Base-by-base conservation (phyloP, 2,888 invertebrate genomes). In the Callyntrura sp. region DNA sequence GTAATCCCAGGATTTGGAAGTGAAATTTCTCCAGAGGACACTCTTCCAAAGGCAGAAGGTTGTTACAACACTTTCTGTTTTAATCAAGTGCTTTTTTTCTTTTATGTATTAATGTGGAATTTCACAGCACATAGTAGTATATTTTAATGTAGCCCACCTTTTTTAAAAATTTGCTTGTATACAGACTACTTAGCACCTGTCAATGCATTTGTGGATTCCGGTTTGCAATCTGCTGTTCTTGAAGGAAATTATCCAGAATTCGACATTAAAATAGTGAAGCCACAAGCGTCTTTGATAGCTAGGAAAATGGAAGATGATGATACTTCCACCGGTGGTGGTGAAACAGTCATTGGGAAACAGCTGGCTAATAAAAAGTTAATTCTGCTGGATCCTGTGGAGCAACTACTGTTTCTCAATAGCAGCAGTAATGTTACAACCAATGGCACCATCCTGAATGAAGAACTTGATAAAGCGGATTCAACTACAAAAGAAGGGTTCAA, bases 191-290 rank as follows among this genome's bases (percentile, higher is more conserved):
- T 5, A 14, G 43, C 68, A 65, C 48, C 82, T 6, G 73, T 14
- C 23, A 4, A 35, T 17, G 48, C 11, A 62, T 6, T 48, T 23
- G 45, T 23, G 23, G 45, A 65, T 20, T 11, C 23, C 0, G 65
- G 20, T 4, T 20, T 17, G 23, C 11, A 20, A 20, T 35, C 35
- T 17, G n/a, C 68, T 14, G 43, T 83, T 17, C 70, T 83, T 28
- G 55, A 17, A 20, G 83, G 83, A 35, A 83, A 68, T 17, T 83
- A 83, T 68, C 84, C 84, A 0, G 43, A 73, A 28, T n/a, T 25
- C 0, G n/a, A 48, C 25, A 3, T 84, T 0, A 17, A 51, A 43
- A 70, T 57, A 20, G 11, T 11, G 6, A 1, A 8, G 17, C 68
- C 23, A 12, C 35, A 28, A 43, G n/a, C 25, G 76, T 14, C 51